Percentiles rank a stretch among this genome's conserved stretches.
phyloP scores from a whole-genome alignment of 2,888 invertebrate species.

The Hemicrepidius hirtus region DNA sequence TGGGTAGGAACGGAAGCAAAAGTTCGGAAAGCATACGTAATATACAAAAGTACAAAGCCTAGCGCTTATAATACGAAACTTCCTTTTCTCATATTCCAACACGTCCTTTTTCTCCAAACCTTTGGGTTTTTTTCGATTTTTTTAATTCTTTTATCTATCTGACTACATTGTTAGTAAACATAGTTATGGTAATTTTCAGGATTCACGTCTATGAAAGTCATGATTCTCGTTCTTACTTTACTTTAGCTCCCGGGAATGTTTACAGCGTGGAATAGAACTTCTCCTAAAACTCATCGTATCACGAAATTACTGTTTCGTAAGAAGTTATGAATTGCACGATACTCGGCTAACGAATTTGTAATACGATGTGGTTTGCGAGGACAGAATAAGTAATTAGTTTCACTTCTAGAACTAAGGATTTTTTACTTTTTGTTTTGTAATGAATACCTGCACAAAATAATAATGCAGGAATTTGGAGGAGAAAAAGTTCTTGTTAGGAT shows the following conservation, averaged over 20 bases:
- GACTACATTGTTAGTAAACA: conserved; percentile 22
- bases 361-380: conserved; percentile 10
- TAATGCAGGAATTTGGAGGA: background rate
- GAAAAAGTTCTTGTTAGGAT: background rate
- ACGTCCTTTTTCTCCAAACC: background rate
- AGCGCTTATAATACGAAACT: background rate
- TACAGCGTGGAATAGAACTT: conserved; percentile 10
- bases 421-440: background rate
- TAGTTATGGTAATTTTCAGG: conserved; percentile 25
- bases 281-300: conserved; percentile 18
- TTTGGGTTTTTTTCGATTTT: no score
- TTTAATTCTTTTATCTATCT: conserved; percentile 18
- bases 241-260: conserved; percentile 20
- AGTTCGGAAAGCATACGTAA: conserved; percentile 6
- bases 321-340: conserved; percentile 26
- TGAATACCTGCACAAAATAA: conserved; percentile 7
- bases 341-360: conserved; percentile 12
- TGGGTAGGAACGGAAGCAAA: background rate
- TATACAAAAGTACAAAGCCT: conserved; percentile 2
- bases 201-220: conserved; percentile 21
- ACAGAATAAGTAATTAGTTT: conserved; percentile 25
- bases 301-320: conserved; percentile 23
- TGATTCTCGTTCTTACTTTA: conserved; percentile 18
- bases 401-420: background rate
- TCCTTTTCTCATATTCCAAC: background rate